These are phyloP conservation scores for Drosophila serrata DNA, from an alignment of 1,140 invertebrate genomes.

Conservation along the genomic window DNA sequence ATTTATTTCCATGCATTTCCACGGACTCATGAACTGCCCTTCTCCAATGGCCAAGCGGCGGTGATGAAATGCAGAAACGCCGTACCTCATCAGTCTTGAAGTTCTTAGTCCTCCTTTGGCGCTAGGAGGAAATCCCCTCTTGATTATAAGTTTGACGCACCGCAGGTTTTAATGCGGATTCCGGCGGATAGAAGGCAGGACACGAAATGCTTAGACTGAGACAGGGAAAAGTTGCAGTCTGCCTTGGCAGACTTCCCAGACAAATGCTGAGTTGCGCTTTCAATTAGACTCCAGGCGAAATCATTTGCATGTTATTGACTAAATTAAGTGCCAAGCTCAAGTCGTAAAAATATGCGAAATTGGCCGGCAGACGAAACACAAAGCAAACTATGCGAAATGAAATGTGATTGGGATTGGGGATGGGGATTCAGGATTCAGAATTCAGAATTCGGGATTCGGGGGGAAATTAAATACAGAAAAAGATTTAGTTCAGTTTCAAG, in stretches of 20 bases:
- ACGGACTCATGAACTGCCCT: conserved; percentile 1
- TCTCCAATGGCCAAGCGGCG: conserved; percentile 21
- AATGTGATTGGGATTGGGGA: conserved; percentile 46
- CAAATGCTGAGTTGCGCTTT: conserved; percentile 61
- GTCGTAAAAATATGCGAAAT: conserved; percentile 63
- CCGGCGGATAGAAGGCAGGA: conserved; percentile 15
- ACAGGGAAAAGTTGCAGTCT: conserved; percentile 44
- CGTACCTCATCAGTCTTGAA: conserved; percentile 66
- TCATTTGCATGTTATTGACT: conserved; percentile 83
- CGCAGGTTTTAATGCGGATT: conserved; percentile 59
- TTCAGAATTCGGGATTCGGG: conserved; percentile 1
- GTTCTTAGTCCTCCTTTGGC: conserved; percentile 6
- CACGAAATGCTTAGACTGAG: conserved; percentile 3
- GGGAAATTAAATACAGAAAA: too few species aligned
- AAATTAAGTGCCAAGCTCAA: conserved; percentile 69
- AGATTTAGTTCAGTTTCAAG: conserved; percentile 11
- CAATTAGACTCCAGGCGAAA: conserved; percentile 66
- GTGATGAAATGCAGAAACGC: conserved; percentile 64
- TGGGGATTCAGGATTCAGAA: conserved; percentile 18
- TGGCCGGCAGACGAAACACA: conserved; percentile 41
- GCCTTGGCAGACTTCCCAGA: conserved; percentile 23
- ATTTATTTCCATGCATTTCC: conserved; percentile 14
- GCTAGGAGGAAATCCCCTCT: conserved; percentile 43
- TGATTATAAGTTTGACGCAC: conserved; percentile 66
- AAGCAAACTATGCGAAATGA: conserved; percentile 59